Conservation (phyloP, 1,140 invertebrate species). For the Sminthurides bifidus region DNA sequence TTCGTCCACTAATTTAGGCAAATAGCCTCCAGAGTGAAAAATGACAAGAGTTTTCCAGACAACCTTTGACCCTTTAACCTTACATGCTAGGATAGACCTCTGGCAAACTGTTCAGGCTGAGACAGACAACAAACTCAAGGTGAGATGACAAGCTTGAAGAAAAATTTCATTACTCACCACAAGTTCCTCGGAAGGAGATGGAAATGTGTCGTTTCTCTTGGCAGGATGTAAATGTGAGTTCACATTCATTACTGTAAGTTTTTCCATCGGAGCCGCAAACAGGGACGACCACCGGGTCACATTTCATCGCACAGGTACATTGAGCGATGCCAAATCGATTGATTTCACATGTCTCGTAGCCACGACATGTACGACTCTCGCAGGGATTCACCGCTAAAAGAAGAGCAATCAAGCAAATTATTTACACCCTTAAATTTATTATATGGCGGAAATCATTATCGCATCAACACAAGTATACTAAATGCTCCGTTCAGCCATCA, state of each 20-base stretch:
- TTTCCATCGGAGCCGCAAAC: constrained; percentile 43
- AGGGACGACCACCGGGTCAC: constrained; percentile 58
- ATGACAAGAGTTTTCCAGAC: too few relatives aligned
- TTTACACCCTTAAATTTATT: not conserved
- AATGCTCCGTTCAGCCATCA: not conserved
- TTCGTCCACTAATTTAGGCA: too few relatives aligned
- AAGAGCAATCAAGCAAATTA: not conserved
- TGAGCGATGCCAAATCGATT: constrained; percentile 66
- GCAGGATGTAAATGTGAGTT: constrained; percentile 56
- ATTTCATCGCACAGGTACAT: constrained; percentile 65
- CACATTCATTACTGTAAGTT: constrained; percentile 57
- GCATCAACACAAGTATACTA: not conserved
- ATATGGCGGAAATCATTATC: not conserved
- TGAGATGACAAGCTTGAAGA: too few relatives aligned
- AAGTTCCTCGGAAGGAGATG: constrained; percentile 63
- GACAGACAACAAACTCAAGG: too few relatives aligned
- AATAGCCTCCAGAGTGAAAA: too few relatives aligned
- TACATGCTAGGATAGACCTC: too few relatives aligned
- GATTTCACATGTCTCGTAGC: constrained; percentile 67
- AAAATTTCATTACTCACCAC: constrained; percentile 58
- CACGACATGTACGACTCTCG: constrained; percentile 54
- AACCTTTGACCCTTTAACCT: too few relatives aligned
- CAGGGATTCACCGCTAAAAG: constrained; percentile 65
- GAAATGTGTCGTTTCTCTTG: constrained; percentile 51
- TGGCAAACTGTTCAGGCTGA: too few relatives aligned